Evolutionary conservation across 2,797 vertebrate species (phyloP).

Genomic region (Pelobates cultripes): DNA sequence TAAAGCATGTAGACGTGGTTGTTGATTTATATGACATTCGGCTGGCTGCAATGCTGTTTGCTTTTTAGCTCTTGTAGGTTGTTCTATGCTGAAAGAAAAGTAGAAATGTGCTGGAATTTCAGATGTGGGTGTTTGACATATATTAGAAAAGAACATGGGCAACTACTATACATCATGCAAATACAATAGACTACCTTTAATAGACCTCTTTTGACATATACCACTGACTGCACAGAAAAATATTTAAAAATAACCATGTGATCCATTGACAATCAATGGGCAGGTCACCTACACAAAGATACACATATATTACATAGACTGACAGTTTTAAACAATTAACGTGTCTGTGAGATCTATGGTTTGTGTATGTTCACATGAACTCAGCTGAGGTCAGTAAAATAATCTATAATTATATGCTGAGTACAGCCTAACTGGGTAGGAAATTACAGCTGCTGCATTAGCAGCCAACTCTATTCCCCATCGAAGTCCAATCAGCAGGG

Average conservation of each 20-base stretch:
- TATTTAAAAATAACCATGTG: background rate
- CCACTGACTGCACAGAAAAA: background rate
- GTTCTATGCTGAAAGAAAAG: background rate
- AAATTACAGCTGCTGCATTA: too few species aligned
- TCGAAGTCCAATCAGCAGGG: too few species aligned
- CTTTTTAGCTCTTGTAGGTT: background rate
- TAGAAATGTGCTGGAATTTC: conserved; percentile 1
- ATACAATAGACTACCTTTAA: background rate
- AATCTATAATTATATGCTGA: too few species aligned
- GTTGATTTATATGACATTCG: background rate
- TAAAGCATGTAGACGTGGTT: background rate
- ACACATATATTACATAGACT: background rate
- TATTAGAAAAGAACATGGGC: conserved; percentile 13
- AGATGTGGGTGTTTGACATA: conserved; percentile 11
- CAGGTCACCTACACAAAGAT: background rate
- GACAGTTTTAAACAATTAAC: too few species aligned
- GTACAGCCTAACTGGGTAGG: too few species aligned
- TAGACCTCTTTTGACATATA: background rate
- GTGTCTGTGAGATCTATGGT: too few species aligned
- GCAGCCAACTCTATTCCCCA: too few species aligned
- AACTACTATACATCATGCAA: background rate
- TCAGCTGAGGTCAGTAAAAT: too few species aligned
- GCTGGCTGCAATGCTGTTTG: background rate
- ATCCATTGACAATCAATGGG: background rate
- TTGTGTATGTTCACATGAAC: too few species aligned